These are phyloP conservation scores for Busseola fusca DNA, from an alignment of 2,888 invertebrate species.

Conservation along the genomic window DNA sequence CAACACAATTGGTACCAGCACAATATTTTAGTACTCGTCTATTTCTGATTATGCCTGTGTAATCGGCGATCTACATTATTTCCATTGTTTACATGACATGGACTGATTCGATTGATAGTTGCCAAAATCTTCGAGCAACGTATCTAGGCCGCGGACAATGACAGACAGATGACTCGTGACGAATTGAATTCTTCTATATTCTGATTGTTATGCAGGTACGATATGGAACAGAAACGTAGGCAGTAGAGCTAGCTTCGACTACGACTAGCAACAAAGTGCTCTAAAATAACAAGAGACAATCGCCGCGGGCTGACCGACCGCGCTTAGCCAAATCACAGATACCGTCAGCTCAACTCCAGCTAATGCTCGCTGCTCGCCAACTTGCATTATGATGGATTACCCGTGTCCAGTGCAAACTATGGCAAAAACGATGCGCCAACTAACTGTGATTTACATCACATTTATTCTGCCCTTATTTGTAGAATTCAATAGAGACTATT, in stretches of 20 bases:
- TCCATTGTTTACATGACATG: constrained; percentile 74
- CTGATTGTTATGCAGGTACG: constrained; percentile 35
- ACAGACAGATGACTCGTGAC: constrained; percentile 63
- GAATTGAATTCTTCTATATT: constrained; percentile 61
- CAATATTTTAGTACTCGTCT: constrained; percentile 66
- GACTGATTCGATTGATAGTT: constrained; percentile 70
- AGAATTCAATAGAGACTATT: constrained; percentile 9
- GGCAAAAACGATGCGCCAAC: constrained; percentile 64
- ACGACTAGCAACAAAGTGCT: constrained; percentile 33
- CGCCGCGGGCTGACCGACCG: constrained; percentile 50
- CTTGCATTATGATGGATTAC: constrained; percentile 76
- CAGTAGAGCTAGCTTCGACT: constrained; percentile 22
- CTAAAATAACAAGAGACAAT: constrained; percentile 55
- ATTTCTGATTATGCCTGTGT: constrained; percentile 64
- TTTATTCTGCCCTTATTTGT: constrained; percentile 35
- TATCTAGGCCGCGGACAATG: constrained; percentile 71
- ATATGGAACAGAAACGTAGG: constrained; percentile 44
- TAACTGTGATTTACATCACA: constrained; percentile 38
- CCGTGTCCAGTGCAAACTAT: constrained; percentile 70
- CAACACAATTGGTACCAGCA: constrained; percentile 68
- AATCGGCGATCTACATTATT: constrained; percentile 71
- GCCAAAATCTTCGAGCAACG: constrained; percentile 67
- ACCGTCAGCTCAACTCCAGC: constrained; percentile 61
- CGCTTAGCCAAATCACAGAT: constrained; percentile 63
- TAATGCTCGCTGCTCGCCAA: constrained; percentile 64